Percentiles rank a stretch among this genome's conserved stretches.
These are phyloP conservation scores for Eupeodes latifasciatus DNA, from an alignment of 2,888 invertebrate genomes.

Conservation along the genomic window DNA sequence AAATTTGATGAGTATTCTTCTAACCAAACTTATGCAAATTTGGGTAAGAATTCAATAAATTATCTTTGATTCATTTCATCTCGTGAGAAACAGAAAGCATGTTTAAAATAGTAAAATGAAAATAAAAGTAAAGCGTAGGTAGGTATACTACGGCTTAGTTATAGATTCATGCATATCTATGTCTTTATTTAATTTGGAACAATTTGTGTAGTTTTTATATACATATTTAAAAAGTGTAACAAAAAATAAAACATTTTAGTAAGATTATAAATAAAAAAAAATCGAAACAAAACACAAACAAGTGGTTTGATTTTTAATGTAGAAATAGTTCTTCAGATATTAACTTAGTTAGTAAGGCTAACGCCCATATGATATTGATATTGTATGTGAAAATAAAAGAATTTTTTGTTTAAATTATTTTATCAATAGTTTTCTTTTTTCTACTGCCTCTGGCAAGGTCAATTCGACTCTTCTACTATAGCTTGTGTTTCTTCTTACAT, in stretches of 20 bases:
- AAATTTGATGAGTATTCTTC: constrained; percentile 31
- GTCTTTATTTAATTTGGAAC: not conserved
- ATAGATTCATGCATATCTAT: not conserved
- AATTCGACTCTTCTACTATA: too few relatives aligned
- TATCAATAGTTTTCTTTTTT: too few relatives aligned
- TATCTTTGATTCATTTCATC: not conserved
- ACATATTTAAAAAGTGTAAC: not conserved
- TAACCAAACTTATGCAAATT: constrained; percentile 67
- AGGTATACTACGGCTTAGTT: not conserved
- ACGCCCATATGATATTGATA: constrained; percentile 13
- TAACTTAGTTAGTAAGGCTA: not conserved
- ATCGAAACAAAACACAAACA: not conserved
- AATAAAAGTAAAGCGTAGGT: not conserved
- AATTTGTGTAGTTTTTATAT: not conserved
- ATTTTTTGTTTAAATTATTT: not conserved
- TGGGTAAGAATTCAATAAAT: not conserved
- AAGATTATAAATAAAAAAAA: not conserved
- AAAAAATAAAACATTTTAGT: not conserved
- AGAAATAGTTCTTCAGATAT: not conserved
- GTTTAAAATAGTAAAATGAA: not conserved
- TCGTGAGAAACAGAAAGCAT: too few relatives aligned
- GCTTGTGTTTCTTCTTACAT: too few relatives aligned
- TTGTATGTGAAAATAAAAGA: not conserved
- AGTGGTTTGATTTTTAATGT: constrained; percentile 3
- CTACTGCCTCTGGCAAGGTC: too few relatives aligned